Percentiles rank a stretch among this genome's conserved stretches.
Evolutionary conservation across 2,797 vertebrate genomes (phyloP).

Genomic region (Brachyalestes nurse): DNA sequence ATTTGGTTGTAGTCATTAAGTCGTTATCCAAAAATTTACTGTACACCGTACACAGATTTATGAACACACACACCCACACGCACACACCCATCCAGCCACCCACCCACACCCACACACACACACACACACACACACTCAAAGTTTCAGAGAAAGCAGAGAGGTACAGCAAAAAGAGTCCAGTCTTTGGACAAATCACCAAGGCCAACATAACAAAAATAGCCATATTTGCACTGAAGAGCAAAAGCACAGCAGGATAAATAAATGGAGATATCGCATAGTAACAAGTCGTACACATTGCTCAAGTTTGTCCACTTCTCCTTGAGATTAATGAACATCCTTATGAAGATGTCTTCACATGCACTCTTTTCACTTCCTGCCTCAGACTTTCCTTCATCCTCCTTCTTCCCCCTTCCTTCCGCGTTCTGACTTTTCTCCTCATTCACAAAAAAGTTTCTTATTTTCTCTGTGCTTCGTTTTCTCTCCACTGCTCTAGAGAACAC

Average conservation of each 20-base stretch:
- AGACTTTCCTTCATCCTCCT: neutral
- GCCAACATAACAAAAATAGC: neutral
- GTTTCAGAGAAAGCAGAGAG: conserved; percentile 19
- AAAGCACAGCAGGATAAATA: conserved; percentile 17
- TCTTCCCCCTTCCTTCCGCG: neutral
- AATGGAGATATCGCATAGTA: conserved; percentile 17
- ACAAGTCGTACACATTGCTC: conserved; percentile 22
- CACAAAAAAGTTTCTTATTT: neutral
- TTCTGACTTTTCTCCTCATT: neutral
- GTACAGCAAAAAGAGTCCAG: conserved; percentile 12
- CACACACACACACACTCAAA: neutral
- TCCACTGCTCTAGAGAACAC: conserved; percentile 76
- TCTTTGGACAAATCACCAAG: conserved; percentile 1
- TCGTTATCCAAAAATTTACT: conserved; percentile 35
- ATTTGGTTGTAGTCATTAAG: conserved; percentile 49
- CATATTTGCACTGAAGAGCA: neutral
- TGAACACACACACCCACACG: neutral
- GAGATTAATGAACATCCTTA: conserved; percentile 26
- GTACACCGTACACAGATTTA: conserved; percentile 24
- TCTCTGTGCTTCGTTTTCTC: neutral
- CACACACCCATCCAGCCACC: neutral
- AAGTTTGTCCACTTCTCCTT: conserved; percentile 21
- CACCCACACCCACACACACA: conserved; percentile 10
- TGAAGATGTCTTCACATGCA: conserved; percentile 43
- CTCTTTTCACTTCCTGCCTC: neutral